Base-by-base conservation (phyloP, 2,888 invertebrate genomes). In the Argyresthia albistria region DNA sequence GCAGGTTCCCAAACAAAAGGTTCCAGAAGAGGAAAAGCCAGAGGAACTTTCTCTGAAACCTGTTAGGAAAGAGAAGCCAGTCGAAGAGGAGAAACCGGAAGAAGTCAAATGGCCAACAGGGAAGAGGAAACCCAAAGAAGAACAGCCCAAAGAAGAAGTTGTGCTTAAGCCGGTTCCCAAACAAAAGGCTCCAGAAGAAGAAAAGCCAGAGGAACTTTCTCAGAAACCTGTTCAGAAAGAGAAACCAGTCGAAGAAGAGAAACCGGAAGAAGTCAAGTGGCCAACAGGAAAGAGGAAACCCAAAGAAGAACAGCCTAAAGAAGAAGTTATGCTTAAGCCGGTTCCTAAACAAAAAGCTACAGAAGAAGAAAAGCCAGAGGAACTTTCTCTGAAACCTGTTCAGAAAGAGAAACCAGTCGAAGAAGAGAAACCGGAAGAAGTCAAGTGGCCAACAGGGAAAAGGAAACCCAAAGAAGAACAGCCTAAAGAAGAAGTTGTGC, bases 71-170 rank as follows among this genome's bases (percentile, higher is more conserved):
- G 55, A 60, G 54, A 37, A 53, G 49, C 45, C 57, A n/a, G 53
- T 61, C 37, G 65, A 81, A 65, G 80, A 76, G 64, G 53, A 70
- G 61, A 52, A 76, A 63, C 65, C 69, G n/a, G 57, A 72, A 46
- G 70, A 74, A 51, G 65, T 67, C n/a, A 61, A 68, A 65, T 70
- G 60, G 67, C 70, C 61, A 35, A 70, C 72, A 12, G 76, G 73
- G 6, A 67, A 63, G 53, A 70, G 67, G 53, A 65, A 64, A 4
- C 73, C 75, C 48, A 57, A 69, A 7, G 70, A 71, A 46, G 68
- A 78, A 59, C 69, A 73, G 59, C 69, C 73, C 14, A 70, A 75
- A 55, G 84, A 87, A 63, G 78, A 81, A 57, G 75, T 87, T 1
- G 65, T 65, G 45, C 64, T 88, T 1, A 88, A 88, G 56, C 87